phyloP scores from a whole-genome alignment of 2,113 vertebrate genomes.

The Rhinolophus sinicus region DNA sequence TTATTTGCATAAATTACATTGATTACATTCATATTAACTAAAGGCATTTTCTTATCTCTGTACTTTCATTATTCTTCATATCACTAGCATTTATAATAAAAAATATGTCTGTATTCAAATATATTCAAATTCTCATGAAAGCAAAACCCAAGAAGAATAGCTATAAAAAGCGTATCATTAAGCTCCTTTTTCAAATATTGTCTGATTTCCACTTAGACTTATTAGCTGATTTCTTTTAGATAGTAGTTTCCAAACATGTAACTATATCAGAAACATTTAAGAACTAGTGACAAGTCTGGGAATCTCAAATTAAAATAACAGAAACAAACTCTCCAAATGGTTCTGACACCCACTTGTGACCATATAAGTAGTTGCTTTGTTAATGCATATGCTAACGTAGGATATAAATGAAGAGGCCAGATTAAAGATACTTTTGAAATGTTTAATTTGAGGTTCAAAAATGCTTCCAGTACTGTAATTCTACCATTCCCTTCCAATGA shows the following conservation, averaged over 20 bases:
- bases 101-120: background rate
- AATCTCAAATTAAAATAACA: background rate
- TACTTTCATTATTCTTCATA: background rate
- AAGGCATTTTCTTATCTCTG: background rate
- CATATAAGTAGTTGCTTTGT: background rate
- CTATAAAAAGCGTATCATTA: conserved; percentile 9
- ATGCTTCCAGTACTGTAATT: background rate
- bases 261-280: background rate
- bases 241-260: background rate
- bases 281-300: background rate
- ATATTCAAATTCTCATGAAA: conserved; percentile 31
- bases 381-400: conserved; percentile 30
- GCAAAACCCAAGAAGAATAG: background rate
- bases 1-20: background rate
- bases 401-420: conserved; percentile 36
- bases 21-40: background rate
- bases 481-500: background rate
- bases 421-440: conserved; percentile 26
- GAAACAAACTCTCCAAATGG: background rate
- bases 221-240: conserved; percentile 34
- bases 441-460: conserved; percentile 14
- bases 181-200: background rate
- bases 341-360: background rate
- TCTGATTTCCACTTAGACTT: conserved; percentile 20
- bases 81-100: conserved; percentile 26